Evolutionary conservation across 2,888 invertebrate genomes (phyloP).

Genomic region (Linnaemya tessellans): DNA sequence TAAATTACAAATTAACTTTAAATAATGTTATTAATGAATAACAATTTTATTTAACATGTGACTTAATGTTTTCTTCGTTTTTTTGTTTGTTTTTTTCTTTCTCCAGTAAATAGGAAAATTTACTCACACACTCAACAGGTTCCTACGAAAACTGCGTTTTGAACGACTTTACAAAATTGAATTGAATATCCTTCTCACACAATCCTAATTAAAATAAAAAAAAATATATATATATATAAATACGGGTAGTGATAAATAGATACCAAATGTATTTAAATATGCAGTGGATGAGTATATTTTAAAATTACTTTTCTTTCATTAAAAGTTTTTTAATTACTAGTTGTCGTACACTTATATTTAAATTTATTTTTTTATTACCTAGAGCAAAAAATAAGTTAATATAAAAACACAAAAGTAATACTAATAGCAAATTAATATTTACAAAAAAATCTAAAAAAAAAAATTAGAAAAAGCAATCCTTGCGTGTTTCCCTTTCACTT

Average conservation of each 20-base stretch:
- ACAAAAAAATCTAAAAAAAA: not conserved
- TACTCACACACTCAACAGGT: slow-evolving; percentile 67
- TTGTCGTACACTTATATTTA: slow-evolving; percentile 45
- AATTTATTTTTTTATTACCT: slow-evolving; percentile 23
- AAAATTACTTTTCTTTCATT: slow-evolving; percentile 43
- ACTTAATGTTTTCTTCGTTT: slow-evolving; percentile 68
- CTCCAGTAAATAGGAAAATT: slow-evolving; percentile 70
- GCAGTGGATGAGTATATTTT: slow-evolving; percentile 68
- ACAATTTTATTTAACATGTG: slow-evolving; percentile 60
- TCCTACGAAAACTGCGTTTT: slow-evolving; percentile 61
- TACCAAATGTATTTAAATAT: slow-evolving; percentile 11
- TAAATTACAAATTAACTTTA: slow-evolving; percentile 42
- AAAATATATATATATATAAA: too few species aligned
- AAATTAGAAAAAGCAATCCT: slow-evolving; percentile 5
- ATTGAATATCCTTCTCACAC: slow-evolving; percentile 49
- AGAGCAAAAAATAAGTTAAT: slow-evolving; percentile 27
- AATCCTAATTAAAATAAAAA: slow-evolving; percentile 48
- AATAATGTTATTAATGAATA: slow-evolving; percentile 34
- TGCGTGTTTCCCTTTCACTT: slow-evolving; percentile 33
- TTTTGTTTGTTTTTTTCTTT: slow-evolving; percentile 66
- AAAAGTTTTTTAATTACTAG: slow-evolving; percentile 44
- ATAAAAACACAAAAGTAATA: slow-evolving; percentile 1
- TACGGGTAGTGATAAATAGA: slow-evolving; percentile 19
- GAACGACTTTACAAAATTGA: slow-evolving; percentile 55
- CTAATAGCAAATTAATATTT: slow-evolving; percentile 9